phyloP scores from a whole-genome alignment of 2,797 vertebrate genomes.

The Danionella dracula region DNA sequence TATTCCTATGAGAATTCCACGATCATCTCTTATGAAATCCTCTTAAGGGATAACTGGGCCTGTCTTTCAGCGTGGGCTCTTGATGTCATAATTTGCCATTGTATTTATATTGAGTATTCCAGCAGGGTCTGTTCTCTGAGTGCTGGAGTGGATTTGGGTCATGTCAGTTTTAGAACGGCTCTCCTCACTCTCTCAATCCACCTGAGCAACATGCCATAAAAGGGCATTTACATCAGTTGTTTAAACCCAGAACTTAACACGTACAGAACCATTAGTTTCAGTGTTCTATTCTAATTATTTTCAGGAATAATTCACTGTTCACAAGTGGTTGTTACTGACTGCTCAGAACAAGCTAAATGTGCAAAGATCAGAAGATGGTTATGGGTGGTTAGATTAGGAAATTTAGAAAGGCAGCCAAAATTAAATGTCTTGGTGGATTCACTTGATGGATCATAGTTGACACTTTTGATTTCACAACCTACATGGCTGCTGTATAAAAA shows the following conservation, averaged over 20 bases:
- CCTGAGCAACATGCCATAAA: constrained; percentile 2
- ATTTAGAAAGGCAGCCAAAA: too few relatives aligned
- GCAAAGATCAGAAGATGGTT: too few relatives aligned
- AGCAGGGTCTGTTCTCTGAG: constrained; percentile 24
- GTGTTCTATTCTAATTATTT: background rate
- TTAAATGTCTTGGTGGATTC: too few relatives aligned
- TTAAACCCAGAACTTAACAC: background rate
- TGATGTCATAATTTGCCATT: constrained; percentile 26
- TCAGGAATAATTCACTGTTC: background rate
- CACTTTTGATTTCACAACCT: too few relatives aligned
- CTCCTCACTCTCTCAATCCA: constrained; percentile 16
- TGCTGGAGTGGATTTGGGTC: constrained; percentile 16
- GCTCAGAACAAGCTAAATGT: too few relatives aligned
- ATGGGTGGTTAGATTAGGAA: too few relatives aligned
- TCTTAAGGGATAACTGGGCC: constrained; percentile 5
- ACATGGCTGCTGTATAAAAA: too few relatives aligned
- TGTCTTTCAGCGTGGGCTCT: constrained; percentile 10
- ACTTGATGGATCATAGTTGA: too few relatives aligned
- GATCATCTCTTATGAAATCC: constrained; percentile 5
- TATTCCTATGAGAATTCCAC: constrained; percentile 2
- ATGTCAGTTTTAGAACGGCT: constrained; percentile 12
- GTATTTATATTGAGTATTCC: constrained; percentile 19
- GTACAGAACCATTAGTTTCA: background rate
- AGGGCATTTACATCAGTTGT: background rate
- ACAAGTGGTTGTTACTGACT: too few relatives aligned